Conservation (phyloP, 2,113 vertebrate species). For the Prinia subflava region DNA sequence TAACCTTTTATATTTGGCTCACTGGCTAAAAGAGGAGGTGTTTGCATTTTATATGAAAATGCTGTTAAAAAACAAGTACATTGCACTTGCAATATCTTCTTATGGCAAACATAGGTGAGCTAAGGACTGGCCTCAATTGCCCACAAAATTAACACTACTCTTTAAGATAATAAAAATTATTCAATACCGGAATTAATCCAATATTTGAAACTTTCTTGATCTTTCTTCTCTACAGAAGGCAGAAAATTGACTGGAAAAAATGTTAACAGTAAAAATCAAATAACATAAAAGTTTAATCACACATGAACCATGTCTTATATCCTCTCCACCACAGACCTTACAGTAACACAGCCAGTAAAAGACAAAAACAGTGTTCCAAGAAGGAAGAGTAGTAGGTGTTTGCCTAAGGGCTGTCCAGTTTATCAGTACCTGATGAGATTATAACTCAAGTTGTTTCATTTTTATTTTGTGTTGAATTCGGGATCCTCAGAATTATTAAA, state of each 20-base stretch:
- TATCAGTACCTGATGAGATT: neutral
- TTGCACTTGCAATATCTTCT: neutral
- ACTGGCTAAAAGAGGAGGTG: neutral
- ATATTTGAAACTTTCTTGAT: neutral
- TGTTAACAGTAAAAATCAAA: neutral
- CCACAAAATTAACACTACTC: neutral
- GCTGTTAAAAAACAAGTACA: neutral
- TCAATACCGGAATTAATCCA: neutral
- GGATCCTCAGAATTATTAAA: neutral
- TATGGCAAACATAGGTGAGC: neutral
- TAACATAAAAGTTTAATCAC: neutral
- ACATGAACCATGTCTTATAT: neutral
- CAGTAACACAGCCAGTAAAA: neutral
- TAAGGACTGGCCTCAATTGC: neutral
- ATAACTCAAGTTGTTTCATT: neutral
- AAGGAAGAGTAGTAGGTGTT: neutral
- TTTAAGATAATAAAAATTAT: neutral
- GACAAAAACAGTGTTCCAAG: neutral
- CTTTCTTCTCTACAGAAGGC: neutral
- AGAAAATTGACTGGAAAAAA: neutral
- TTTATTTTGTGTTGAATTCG: neutral
- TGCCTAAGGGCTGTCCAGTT: neutral
- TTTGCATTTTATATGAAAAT: neutral
- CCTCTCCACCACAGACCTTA: neutral
- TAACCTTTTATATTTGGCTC: neutral